Conservation (phyloP, 2,888 invertebrate genomes). For the Aporophyla lueneburgensis region DNA sequence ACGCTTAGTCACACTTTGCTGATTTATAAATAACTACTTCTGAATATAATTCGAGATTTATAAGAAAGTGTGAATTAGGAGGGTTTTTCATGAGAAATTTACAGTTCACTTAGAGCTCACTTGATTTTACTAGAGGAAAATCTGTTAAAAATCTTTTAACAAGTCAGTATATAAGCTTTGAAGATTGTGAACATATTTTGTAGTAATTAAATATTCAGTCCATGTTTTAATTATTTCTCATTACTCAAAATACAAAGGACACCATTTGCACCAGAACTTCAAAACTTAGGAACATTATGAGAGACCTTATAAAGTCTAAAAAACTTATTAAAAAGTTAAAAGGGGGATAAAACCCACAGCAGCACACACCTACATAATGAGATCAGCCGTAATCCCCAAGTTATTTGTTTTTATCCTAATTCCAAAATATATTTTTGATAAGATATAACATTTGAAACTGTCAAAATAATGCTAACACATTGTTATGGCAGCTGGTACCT, state of each 20-base stretch:
- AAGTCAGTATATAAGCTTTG: background rate
- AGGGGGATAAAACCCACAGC: background rate
- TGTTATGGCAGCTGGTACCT: background rate
- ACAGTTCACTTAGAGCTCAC: background rate
- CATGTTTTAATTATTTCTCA: background rate
- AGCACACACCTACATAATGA: background rate
- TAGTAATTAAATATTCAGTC: background rate
- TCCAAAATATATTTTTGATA: background rate
- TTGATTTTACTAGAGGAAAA: background rate
- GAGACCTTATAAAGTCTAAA: no score
- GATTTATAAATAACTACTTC: constrained; percentile 65
- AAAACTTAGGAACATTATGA: background rate
- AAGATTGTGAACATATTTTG: background rate
- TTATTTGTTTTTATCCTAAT: constrained; percentile 13
- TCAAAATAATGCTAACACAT: background rate
- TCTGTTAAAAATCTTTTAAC: background rate
- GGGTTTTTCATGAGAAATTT: constrained; percentile 1
- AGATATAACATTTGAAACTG: background rate
- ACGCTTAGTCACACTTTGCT: constrained; percentile 64
- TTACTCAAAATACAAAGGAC: background rate
- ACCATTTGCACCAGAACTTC: background rate
- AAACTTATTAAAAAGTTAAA: background rate
- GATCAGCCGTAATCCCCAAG: background rate
- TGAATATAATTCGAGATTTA: constrained; percentile 29
- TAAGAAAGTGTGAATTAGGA: background rate